These are phyloP conservation scores for Ondatra zibethicus DNA, from an alignment of 2,113 vertebrate species.

Conservation along the genomic window DNA sequence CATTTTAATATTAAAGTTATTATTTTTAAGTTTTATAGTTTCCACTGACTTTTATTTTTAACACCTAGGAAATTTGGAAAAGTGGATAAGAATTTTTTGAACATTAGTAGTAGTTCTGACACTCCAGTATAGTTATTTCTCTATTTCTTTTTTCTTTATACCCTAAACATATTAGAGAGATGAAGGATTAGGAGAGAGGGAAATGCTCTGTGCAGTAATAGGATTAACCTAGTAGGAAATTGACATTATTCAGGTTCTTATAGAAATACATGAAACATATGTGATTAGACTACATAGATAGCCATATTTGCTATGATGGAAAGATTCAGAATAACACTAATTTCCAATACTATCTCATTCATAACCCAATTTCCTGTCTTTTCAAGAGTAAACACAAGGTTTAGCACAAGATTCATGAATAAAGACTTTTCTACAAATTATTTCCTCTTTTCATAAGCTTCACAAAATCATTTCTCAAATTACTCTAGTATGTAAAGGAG, in stretches of 20 bases:
- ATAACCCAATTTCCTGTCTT: background rate
- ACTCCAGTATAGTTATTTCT: background rate
- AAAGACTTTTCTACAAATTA: background rate
- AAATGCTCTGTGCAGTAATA: background rate
- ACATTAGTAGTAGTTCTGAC: background rate
- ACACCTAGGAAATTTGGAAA: background rate
- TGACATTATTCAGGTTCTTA: background rate
- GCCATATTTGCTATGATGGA: background rate
- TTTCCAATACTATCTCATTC: background rate
- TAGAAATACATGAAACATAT: background rate
- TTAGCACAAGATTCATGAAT: background rate
- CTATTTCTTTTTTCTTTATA: background rate
- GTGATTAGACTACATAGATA: background rate
- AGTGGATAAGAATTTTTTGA: background rate
- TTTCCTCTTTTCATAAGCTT: background rate
- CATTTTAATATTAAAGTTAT: background rate
- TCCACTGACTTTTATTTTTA: background rate
- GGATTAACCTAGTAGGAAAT: background rate
- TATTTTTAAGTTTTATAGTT: background rate
- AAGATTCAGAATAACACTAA: background rate
- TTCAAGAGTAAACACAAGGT: background rate
- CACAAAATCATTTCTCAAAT: background rate
- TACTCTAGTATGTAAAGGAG: background rate
- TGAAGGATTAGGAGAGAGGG: fast-evolving
- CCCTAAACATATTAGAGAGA: background rate